phyloP scores from a whole-genome alignment of 2,113 vertebrate genomes.

The Cryptoleucopteryx plumbea region DNA sequence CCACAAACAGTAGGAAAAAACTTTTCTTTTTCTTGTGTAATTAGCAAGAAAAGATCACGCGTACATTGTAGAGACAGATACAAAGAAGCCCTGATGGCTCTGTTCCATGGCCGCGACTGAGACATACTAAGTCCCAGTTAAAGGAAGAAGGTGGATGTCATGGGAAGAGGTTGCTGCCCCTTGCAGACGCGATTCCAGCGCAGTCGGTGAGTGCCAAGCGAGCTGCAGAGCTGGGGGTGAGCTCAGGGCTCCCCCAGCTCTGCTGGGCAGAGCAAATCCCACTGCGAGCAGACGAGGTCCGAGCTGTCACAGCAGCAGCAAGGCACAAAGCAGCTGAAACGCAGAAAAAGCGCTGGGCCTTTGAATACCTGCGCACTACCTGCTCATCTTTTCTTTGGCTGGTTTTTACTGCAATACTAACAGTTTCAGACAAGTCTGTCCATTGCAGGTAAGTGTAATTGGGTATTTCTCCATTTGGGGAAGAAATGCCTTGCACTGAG shows the following conservation, averaged over 20 bases:
- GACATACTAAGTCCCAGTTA: neutral
- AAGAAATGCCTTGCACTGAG: neutral
- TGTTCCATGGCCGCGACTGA: neutral
- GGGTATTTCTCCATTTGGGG: neutral
- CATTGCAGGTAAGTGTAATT: neutral
- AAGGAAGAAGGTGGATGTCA: neutral
- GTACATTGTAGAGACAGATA: neutral
- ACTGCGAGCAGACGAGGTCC: accelerated
- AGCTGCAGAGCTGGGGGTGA: neutral
- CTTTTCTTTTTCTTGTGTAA: neutral
- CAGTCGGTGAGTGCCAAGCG: neutral
- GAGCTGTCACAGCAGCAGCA: neutral
- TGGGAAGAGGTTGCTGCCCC: neutral
- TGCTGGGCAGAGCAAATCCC: neutral
- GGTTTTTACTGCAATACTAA: neutral
- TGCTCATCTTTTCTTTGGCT: neutral
- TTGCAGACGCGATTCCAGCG: accelerated
- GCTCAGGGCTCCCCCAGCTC: neutral
- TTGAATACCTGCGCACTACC: neutral
- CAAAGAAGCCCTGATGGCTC: neutral
- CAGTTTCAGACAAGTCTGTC: neutral
- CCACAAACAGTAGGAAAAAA: neutral
- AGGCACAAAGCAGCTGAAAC: neutral
- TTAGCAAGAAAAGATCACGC: neutral
- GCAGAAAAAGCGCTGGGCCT: neutral